A percentile compares a stretch with the other conserved stretches of the same genome.
Conservation (phyloP, 2,113 vertebrate genomes). For the Melanerpes formicivorus region DNA sequence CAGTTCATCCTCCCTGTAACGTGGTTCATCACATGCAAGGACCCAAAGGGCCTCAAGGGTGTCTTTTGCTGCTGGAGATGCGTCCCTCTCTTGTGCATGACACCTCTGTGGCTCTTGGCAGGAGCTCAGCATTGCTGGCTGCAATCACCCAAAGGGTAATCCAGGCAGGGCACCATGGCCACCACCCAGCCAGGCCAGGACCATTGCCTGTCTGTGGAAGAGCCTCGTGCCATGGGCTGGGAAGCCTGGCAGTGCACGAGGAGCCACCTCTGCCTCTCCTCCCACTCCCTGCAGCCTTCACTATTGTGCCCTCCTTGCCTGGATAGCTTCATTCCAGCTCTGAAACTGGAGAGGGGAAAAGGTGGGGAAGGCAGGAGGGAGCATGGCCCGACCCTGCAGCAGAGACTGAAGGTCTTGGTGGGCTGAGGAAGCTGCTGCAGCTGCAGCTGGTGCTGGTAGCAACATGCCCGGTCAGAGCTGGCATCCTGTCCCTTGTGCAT, state of each 20-base stretch:
- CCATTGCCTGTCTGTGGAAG: accelerated
- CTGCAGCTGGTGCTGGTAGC: not conserved
- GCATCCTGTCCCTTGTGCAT: not conserved
- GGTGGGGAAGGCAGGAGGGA: not conserved
- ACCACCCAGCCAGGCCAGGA: not conserved
- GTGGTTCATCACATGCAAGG: not conserved
- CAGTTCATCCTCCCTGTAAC: not conserved
- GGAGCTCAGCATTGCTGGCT: not conserved
- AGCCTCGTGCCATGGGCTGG: not conserved
- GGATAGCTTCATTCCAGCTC: not conserved
- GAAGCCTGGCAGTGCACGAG: accelerated
- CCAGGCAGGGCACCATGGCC: accelerated
- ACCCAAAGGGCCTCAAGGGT: not conserved
- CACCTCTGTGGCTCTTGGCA: not conserved
- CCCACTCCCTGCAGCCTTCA: not conserved
- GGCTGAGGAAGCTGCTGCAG: not conserved
- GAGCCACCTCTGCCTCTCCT: not conserved
- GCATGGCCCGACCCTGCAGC: not conserved
- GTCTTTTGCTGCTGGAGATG: not conserved
- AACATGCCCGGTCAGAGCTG: not conserved
- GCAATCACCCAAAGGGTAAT: not conserved
- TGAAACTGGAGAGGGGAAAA: not conserved
- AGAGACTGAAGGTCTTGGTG: not conserved
- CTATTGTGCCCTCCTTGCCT: not conserved
- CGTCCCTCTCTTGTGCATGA: not conserved